Percentiles rank a stretch among this genome's conserved stretches.
These are phyloP conservation scores for Trichopria drosophilae DNA, from an alignment of 2,888 invertebrate species.

Conservation along the genomic window DNA sequence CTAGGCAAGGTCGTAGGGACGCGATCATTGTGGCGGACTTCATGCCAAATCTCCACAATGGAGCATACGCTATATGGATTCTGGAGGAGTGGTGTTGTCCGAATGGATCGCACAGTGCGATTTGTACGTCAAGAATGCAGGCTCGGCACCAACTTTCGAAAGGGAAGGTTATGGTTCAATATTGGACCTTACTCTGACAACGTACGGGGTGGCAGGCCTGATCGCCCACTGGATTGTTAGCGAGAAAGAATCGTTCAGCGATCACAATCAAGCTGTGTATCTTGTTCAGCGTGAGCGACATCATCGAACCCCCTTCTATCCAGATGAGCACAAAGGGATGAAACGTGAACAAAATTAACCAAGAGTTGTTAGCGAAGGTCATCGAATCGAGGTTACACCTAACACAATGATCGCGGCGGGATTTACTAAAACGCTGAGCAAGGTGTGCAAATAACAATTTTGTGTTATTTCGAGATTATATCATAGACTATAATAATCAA, in stretches of 20 bases:
- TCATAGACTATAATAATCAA: no score
- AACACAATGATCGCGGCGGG: not conserved
- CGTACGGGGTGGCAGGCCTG: constrained; percentile 8
- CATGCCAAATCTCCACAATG: not conserved
- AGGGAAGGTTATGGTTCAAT: constrained; percentile 19
- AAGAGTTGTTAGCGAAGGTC: not conserved
- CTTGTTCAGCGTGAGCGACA: no score
- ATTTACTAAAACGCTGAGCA: not conserved
- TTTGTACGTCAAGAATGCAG: not conserved
- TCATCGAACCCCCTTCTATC: no score
- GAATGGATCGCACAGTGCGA: not conserved
- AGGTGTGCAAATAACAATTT: no score
- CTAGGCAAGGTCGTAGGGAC: not conserved
- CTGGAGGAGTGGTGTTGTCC: constrained; percentile 1
- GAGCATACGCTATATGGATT: not conserved
- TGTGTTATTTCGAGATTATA: no score
- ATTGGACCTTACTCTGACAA: constrained; percentile 30
- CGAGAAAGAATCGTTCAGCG: constrained; percentile 28
- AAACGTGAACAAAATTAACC: not conserved
- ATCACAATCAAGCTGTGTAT: constrained; percentile 19
- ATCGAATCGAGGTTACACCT: not conserved
- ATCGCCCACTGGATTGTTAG: constrained; percentile 25
- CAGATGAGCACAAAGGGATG: not conserved
- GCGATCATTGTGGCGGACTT: not conserved
- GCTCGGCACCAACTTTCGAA: not conserved